These are phyloP conservation scores for Hedya salicella DNA, from an alignment of 2,888 invertebrate genomes.

Conservation along the genomic window DNA sequence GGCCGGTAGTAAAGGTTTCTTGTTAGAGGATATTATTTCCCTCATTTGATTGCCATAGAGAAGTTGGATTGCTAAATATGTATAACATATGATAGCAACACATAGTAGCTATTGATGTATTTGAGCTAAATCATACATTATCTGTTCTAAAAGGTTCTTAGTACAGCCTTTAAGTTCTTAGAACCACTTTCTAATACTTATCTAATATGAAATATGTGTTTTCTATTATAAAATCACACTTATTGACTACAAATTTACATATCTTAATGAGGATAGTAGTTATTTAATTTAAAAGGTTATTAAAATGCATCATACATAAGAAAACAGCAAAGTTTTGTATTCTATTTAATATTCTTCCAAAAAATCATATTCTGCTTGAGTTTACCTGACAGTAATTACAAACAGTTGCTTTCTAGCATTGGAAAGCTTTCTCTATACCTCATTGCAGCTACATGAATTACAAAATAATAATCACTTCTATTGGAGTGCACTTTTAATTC, in stretches of 20 bases:
- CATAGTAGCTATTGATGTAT: not conserved
- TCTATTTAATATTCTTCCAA: no score
- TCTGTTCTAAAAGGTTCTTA: no score
- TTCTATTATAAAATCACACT: no score
- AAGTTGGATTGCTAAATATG: constrained; percentile 6
- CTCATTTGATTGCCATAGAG: constrained; percentile 1
- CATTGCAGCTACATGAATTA: no score
- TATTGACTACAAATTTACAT: no score
- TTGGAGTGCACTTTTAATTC: no score
- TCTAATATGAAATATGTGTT: not conserved
- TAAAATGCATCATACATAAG: no score
- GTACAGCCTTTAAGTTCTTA: no score
- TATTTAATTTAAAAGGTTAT: no score
- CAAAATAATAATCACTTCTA: no score
- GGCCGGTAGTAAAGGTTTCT: not conserved
- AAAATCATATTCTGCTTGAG: not conserved
- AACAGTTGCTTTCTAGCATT: constrained; percentile 2
- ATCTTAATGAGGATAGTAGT: no score
- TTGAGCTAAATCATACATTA: not conserved
- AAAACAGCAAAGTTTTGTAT: no score
- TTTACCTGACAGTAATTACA: not conserved
- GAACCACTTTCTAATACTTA: not conserved
- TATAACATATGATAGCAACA: constrained; percentile 7
- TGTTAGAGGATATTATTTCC: constrained; percentile 13
- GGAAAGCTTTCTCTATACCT: constrained; percentile 7